Evolutionary conservation across 2,888 invertebrate genomes (phyloP).

Genomic region (Cryptocheilus praepositus): DNA sequence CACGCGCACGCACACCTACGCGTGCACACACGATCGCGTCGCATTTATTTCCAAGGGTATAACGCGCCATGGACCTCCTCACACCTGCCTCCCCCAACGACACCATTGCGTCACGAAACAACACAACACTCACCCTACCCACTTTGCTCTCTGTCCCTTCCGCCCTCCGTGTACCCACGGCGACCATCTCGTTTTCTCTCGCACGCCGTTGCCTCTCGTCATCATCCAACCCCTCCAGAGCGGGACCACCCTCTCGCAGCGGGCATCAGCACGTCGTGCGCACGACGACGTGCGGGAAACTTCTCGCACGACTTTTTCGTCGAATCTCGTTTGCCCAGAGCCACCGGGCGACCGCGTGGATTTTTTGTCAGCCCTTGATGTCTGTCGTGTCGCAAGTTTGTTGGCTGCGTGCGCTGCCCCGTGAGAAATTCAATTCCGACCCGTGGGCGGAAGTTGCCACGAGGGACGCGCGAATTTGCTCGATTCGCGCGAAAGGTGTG

Average conservation of each 20-base stretch:
- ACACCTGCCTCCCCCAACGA: slow-evolving; percentile 55
- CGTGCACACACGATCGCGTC: background rate
- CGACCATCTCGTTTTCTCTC: no score
- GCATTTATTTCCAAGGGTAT: slow-evolving; percentile 13
- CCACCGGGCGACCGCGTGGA: background rate
- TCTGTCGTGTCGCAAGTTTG: background rate
- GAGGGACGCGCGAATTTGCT: background rate
- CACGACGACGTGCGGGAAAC: slow-evolving; percentile 11
- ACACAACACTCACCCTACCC: slow-evolving; percentile 32
- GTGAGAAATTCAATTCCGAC: slow-evolving; percentile 18
- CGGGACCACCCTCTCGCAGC: background rate
- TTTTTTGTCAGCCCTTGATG: background rate
- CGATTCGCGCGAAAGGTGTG: background rate
- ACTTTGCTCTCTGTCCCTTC: slow-evolving; percentile 10
- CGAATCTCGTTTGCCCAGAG: slow-evolving; percentile 14
- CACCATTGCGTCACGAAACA: slow-evolving; percentile 53
- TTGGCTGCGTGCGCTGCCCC: background rate
- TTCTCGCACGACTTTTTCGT: slow-evolving; percentile 7
- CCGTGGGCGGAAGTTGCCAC: background rate
- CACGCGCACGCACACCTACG: background rate
- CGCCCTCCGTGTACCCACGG: slow-evolving; percentile 18
- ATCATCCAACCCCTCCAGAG: background rate
- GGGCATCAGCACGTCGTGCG: slow-evolving; percentile 13
- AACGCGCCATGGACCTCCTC: slow-evolving; percentile 44
- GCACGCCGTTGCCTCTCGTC: background rate